Evolutionary conservation across 92 coral and sea anemone species (phyloP).

Genomic region (Nematostella vectensis): DNA sequence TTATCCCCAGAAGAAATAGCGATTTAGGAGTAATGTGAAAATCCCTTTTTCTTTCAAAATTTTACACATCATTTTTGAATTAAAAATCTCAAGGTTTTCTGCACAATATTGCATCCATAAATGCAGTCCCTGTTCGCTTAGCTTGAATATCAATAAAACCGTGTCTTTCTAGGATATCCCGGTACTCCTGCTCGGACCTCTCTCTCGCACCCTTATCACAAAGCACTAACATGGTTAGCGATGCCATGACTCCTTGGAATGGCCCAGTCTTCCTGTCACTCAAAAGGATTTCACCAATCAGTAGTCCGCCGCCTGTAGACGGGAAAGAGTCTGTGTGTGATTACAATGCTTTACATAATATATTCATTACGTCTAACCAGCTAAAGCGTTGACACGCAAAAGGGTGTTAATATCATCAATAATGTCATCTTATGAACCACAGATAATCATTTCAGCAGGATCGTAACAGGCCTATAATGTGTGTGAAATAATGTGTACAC

Average conservation of each 20-base stretch:
- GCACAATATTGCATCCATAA: constrained; percentile 44
- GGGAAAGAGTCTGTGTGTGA: neutral
- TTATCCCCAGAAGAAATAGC: no score
- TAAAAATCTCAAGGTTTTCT: constrained; percentile 24
- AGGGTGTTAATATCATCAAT: no score
- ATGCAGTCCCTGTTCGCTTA: constrained; percentile 16
- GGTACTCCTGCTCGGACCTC: constrained; percentile 50
- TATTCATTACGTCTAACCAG: no score
- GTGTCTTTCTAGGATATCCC: constrained; percentile 43
- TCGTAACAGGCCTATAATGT: no score
- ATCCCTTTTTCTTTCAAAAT: no score
- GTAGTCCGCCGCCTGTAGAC: constrained; percentile 47
- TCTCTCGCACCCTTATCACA: constrained; percentile 48
- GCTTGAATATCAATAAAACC: constrained; percentile 54
- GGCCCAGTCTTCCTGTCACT: constrained; percentile 62
- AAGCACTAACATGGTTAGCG: constrained; percentile 41
- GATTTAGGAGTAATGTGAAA: no score
- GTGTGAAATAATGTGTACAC: no score
- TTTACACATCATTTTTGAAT: no score
- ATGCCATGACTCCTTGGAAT: constrained; percentile 16
- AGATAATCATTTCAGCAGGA: no score
- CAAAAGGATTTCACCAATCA: constrained; percentile 45
- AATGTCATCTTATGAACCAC: no score
- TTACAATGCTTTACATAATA: no score
- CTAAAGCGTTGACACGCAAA: no score